Base-by-base conservation (phyloP, 2,797 vertebrate species). In the Muscicapa comitata region DNA sequence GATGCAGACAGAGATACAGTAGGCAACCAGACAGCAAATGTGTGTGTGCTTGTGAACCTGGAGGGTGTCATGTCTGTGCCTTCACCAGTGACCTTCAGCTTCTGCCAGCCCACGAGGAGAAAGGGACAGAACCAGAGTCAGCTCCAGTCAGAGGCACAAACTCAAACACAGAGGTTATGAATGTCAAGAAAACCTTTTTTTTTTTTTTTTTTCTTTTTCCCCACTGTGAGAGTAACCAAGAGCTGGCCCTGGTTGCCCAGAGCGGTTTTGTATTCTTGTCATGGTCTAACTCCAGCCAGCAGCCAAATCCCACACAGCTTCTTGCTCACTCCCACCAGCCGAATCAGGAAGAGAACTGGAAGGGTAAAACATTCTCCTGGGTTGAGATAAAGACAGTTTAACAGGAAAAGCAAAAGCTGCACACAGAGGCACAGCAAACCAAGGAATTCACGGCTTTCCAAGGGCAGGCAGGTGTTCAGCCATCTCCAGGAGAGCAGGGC, bases 1-100 rank as follows among this genome's bases (percentile, higher is more conserved):
- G 2, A 38, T 0, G 1, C 14, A 42, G 63, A 42, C 13, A 72
- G 51, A 68, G 6, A 40, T 9, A 57, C 10, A 38, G 8, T 0
- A 72, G 45, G 25, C 2, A 28, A 40, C 25, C 23, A 70, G 31
- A 11, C 35, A 76, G 31, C 33, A 57, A 72, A 40, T 19, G 12
- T 13, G 5, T 24, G 24, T 35, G 24, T 51, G 24, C 29, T 71
- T 62, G 53, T 85, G 86, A 54, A 54, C 23, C 17, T 66, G 28
- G 13, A 61, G 35, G 37, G 12, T 11, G 23, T 15, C 2, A 2
- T 71, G 40, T 45, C 35, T 79, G 24, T 48, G 45, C 23, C 57
- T 61, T 45, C 9, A 11, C 4, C 25, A 53, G 18, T 40, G 73
- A 67, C 47, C 17, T 72, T 86, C 59, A 65, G 25, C 28, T 43